These are phyloP conservation scores for Epinotia brunnichana DNA, from an alignment of 2,888 invertebrate genomes.

Conservation along the genomic window DNA sequence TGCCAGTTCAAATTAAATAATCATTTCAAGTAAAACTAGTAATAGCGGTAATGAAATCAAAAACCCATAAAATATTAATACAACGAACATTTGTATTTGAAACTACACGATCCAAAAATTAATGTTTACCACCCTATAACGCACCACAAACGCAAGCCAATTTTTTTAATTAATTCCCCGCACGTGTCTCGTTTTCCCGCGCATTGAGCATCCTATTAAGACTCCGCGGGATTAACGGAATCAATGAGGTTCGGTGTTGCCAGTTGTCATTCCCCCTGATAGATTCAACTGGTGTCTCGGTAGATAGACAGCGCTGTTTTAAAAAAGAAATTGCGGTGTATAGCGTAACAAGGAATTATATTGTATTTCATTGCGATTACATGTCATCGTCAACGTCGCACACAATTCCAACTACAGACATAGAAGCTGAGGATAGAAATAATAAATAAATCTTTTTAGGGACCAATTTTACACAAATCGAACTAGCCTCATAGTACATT, in stretches of 20 bases:
- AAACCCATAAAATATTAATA: not conserved
- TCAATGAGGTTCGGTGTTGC: slow-evolving; percentile 66
- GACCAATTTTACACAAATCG: too few relatives aligned
- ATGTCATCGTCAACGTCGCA: too few relatives aligned
- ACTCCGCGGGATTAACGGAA: slow-evolving; percentile 71
- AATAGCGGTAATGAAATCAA: too few relatives aligned
- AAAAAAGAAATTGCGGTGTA: not conserved
- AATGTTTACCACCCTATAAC: slow-evolving; percentile 2
- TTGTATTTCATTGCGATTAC: not conserved
- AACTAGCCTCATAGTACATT: too few relatives aligned
- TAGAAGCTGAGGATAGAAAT: too few relatives aligned
- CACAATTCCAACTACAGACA: too few relatives aligned
- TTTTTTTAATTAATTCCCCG: slow-evolving; percentile 42
- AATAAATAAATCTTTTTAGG: too few relatives aligned
- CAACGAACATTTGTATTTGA: not conserved
- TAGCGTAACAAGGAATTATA: too few relatives aligned
- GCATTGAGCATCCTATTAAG: slow-evolving; percentile 64
- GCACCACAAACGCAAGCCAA: slow-evolving; percentile 35
- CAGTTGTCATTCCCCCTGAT: slow-evolving; percentile 51
- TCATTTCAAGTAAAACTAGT: too few relatives aligned
- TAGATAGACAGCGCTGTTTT: slow-evolving; percentile 9
- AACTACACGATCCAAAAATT: not conserved
- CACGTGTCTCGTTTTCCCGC: slow-evolving; percentile 51
- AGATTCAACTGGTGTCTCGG: slow-evolving; percentile 34
- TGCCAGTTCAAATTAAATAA: too few relatives aligned